phyloP scores from a whole-genome alignment of 2,888 invertebrate genomes.

The Ceriagrion tenellum region DNA sequence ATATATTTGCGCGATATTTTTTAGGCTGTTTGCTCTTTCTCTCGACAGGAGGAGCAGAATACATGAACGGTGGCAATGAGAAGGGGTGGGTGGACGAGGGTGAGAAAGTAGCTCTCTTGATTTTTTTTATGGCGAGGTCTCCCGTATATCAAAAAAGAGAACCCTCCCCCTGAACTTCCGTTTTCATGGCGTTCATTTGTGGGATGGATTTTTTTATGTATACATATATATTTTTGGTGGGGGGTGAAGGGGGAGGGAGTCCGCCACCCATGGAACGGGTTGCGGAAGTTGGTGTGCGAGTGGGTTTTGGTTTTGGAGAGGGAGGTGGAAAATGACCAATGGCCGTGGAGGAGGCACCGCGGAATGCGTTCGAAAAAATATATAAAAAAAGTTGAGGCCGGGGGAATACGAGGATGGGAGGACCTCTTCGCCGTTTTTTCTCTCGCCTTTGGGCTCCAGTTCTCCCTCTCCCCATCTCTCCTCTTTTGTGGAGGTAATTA shows the following conservation, averaged over 20 bases:
- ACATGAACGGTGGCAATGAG: not conserved
- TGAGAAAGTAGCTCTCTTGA: not conserved
- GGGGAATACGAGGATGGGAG: not conserved
- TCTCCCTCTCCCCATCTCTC: not conserved
- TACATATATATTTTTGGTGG: too few species aligned
- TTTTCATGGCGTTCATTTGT: slow-evolving; percentile 15
- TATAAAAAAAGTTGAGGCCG: not conserved
- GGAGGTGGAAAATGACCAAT: not conserved
- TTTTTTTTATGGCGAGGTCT: slow-evolving; percentile 1
- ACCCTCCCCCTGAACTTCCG: not conserved
- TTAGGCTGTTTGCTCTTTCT: too few species aligned
- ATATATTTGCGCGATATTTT: too few species aligned
- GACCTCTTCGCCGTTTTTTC: not conserved
- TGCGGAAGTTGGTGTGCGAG: too few species aligned
- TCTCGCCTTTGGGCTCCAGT: too few species aligned
- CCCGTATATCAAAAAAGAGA: not conserved
- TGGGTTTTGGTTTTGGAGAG: not conserved
- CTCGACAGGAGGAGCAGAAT: too few species aligned
- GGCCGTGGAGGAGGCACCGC: not conserved
- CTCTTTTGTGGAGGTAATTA: not conserved
- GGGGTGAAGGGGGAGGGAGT: too few species aligned
- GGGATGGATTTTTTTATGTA: not conserved
- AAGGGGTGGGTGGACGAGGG: not conserved
- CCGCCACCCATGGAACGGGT: too few species aligned
- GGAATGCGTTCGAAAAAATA: not conserved